Evolutionary conservation across 1,140 invertebrate species (phyloP).

Genomic region (Latrodectus geometricus): DNA sequence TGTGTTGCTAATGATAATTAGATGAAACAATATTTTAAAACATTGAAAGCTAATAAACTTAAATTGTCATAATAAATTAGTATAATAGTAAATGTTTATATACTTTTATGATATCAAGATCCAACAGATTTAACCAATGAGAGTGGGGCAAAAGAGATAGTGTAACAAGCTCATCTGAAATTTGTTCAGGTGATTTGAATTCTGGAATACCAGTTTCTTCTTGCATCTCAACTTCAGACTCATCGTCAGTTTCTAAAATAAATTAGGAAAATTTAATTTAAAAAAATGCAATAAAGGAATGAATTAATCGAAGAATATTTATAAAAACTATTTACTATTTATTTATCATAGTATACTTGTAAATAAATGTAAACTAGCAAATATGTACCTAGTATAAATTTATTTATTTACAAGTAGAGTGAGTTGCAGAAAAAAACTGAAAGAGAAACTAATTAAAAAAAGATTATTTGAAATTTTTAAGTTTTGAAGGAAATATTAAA

Average conservation of each 20-base stretch:
- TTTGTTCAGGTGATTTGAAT: constrained; percentile 84
- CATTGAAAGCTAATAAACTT: not conserved
- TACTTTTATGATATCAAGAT: constrained; percentile 89
- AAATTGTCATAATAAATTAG: not conserved
- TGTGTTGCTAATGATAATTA: too few relatives aligned
- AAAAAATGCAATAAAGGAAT: not conserved
- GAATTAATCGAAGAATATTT: not conserved
- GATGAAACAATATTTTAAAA: too few relatives aligned
- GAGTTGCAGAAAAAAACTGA: too few relatives aligned
- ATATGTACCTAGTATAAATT: not conserved
- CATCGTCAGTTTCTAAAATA: not conserved
- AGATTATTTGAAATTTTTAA: too few relatives aligned
- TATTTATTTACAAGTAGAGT: too few relatives aligned
- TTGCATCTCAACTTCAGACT: constrained; percentile 64
- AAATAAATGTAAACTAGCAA: not conserved
- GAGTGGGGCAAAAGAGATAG: constrained; percentile 86
- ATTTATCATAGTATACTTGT: not conserved
- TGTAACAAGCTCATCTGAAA: constrained; percentile 84
- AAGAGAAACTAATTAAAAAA: too few relatives aligned
- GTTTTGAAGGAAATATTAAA: too few relatives aligned
- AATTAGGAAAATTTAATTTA: not conserved
- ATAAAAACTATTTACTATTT: not conserved
- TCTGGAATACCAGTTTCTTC: constrained; percentile 68
- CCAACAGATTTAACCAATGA: constrained; percentile 89
- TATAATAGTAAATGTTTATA: too few relatives aligned